Base-by-base conservation (phyloP, 2,113 vertebrate genomes). In the Scopus umbretta region DNA sequence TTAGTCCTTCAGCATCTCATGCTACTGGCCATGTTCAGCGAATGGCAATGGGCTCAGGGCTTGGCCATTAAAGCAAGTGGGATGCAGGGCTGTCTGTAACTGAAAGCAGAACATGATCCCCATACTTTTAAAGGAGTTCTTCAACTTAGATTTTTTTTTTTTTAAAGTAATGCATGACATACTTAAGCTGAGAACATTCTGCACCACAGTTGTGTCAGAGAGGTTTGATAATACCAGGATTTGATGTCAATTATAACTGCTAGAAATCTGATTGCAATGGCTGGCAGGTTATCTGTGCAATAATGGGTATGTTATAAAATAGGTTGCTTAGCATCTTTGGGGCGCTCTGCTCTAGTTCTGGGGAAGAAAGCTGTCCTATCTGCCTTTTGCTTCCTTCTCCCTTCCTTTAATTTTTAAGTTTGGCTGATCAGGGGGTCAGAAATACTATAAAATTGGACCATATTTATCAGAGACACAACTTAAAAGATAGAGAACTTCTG, bases 161-260 rank as follows among this genome's bases (percentile, higher is more conserved):
- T 76, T 63, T 25, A 38, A 72, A 79, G 66, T 63, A 70, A 13
- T 8, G 27, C 3, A 1, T 85, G 65, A 30, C 78, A 72, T 40
- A 16, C 49, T 53, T 58, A 49, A 62, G 62, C 25, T 72, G 78
- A 89, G 83, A 58, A 90, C 66, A n/a, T 80, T 90, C 65, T 87
- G 86, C 45, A 91, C 66, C 92, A 85, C 80, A 80, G 70, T 86
- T 87, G 53, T 80, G 65, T 82, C 36, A 30, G 70, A 75, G 53
- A 94, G 92, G 94, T 95, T 82, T 82, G 92, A 84, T 83, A 86
- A 45, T 63, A 42, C 27, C 18, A 38, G 73, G 62, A 81, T 92
- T 91, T 94, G 62, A 73, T 97, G 87, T 91, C 83, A 65, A 7
- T 95, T 91, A 8, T 55, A 76, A 85, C 61, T 91, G 80, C 80